phyloP scores from a whole-genome alignment of 2,113 vertebrate genomes.

The Anser brachyrhynchus region DNA sequence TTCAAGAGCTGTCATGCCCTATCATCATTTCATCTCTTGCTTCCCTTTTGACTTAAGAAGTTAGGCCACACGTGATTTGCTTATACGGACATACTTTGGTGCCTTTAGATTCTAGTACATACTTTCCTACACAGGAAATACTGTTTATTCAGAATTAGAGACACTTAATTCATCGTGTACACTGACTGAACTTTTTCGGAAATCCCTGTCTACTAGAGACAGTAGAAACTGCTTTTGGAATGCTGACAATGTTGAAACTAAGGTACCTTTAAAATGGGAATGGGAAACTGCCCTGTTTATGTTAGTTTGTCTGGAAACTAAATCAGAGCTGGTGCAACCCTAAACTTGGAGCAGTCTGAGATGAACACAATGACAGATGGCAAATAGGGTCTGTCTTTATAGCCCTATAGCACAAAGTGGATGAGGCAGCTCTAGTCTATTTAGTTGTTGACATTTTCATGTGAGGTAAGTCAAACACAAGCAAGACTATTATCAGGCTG shows the following conservation, averaged over 20 bases:
- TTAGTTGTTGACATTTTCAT: neutral
- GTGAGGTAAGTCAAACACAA: neutral
- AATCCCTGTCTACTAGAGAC: neutral
- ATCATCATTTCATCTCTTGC: neutral
- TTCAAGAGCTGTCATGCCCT: neutral
- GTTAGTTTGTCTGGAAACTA: neutral
- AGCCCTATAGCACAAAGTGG: neutral
- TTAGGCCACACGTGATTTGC: neutral
- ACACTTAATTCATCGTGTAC: neutral
- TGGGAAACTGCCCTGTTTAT: neutral
- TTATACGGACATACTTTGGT: neutral
- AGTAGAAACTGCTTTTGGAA: neutral
- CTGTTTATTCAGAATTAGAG: neutral
- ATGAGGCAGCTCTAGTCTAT: neutral
- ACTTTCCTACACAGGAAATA: neutral
- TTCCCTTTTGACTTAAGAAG: neutral
- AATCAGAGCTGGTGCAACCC: neutral
- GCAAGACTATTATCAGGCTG: neutral
- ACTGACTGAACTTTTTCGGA: neutral
- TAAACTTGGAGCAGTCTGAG: neutral
- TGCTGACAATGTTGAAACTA: neutral
- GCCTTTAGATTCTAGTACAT: neutral
- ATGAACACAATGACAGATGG: neutral
- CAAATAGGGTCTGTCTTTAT: neutral
- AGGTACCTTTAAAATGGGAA: neutral